These are phyloP conservation scores for Myanophis thanlyinensis DNA, from an alignment of 2,113 vertebrate genomes.

Conservation along the genomic window DNA sequence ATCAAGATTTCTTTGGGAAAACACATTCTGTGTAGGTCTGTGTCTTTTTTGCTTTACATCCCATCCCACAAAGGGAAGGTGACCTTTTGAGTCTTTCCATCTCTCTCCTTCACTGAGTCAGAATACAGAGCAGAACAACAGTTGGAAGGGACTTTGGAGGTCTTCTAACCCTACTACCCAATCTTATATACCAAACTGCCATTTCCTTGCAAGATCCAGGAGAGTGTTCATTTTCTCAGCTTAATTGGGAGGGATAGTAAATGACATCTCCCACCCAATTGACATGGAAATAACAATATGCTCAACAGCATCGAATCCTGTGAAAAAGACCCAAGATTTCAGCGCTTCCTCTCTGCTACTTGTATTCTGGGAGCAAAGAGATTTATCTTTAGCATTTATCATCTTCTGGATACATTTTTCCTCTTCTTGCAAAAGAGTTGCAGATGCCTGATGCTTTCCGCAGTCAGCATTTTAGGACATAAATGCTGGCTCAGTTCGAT, in stretches of 20 bases:
- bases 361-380: background rate
- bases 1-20: background rate
- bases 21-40: background rate
- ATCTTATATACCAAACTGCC: background rate
- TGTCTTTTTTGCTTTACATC: background rate
- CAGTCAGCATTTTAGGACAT: background rate
- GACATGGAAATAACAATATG: background rate
- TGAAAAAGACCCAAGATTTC: no score
- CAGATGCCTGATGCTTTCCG: background rate
- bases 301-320: background rate
- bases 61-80: background rate
- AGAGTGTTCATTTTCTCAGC: background rate
- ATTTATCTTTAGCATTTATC: background rate
- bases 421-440: background rate
- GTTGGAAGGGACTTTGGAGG: background rate
- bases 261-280: background rate
- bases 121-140: background rate
- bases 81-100: background rate
- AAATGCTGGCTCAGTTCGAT: background rate
- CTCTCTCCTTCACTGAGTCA: background rate
- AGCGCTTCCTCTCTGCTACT: background rate
- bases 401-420: background rate
- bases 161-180: background rate
- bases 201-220: background rate
- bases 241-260: background rate